phyloP scores from a whole-genome alignment of 2,888 invertebrate species.

The Troilus luridus region DNA sequence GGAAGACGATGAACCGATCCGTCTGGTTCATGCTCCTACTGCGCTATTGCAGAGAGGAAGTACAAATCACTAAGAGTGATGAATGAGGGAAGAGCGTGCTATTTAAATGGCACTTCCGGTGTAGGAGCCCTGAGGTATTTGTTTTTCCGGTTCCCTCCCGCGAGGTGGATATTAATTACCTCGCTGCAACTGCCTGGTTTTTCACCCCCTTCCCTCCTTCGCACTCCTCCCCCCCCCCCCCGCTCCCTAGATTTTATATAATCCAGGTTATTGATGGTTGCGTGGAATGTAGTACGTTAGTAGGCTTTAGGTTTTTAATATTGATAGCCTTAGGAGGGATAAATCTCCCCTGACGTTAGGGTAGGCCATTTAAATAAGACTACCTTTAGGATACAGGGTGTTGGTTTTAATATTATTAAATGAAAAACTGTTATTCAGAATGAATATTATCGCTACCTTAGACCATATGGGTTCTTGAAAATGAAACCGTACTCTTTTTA shows the following conservation, averaged over 20 bases:
- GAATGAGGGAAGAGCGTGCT: slow-evolving; percentile 23
- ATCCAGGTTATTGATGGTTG: background rate
- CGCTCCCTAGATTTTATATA: background rate
- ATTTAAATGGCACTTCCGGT: slow-evolving; percentile 36
- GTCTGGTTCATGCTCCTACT: background rate
- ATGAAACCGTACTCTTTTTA: too few species aligned
- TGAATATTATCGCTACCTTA: too few species aligned
- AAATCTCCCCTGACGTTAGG: background rate
- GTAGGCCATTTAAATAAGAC: background rate
- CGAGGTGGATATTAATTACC: slow-evolving; percentile 32
- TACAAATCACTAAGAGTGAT: slow-evolving; percentile 21
- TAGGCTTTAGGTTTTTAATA: background rate
- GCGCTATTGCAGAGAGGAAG: background rate
- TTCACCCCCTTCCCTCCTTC: background rate
- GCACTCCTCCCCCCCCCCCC: background rate
- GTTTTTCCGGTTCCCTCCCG: background rate
- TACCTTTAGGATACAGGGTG: too few species aligned
- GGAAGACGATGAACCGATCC: background rate
- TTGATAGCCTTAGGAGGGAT: background rate
- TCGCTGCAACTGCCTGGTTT: slow-evolving; percentile 10
- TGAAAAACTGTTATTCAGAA: too few species aligned
- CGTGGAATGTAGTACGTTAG: background rate
- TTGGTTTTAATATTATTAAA: too few species aligned
- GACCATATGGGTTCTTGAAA: too few species aligned
- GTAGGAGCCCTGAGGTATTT: background rate